Conservation (phyloP, 2,888 invertebrate species). For the Alloscopus bannaensis region DNA sequence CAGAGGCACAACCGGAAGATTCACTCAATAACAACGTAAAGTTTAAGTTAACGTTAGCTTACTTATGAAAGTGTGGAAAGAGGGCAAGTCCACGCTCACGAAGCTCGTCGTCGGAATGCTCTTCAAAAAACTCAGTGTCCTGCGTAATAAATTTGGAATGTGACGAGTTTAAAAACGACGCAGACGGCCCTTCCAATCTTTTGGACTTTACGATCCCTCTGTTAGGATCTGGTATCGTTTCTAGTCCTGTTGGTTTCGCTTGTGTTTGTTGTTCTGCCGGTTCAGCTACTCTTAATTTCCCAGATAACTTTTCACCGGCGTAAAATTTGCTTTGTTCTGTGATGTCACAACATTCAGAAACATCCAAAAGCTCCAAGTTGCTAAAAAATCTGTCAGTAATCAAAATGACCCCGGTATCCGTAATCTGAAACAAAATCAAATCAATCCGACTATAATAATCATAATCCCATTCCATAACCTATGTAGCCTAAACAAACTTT, state of each 20-base stretch:
- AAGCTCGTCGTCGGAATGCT: conserved; percentile 44
- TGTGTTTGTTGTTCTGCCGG: conserved; percentile 15
- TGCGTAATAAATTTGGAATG: conserved; percentile 32
- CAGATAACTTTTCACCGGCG: conserved; percentile 64
- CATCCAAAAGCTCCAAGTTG: conserved; percentile 55
- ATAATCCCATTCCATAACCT: no score
- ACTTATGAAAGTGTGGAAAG: no score
- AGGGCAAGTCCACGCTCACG: conserved; percentile 20
- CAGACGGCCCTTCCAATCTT: not conserved
- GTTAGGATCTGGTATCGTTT: not conserved
- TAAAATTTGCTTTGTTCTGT: conserved; percentile 69
- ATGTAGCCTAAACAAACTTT: no score
- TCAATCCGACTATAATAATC: no score
- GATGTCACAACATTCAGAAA: conserved; percentile 60
- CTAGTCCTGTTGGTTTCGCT: conserved; percentile 2
- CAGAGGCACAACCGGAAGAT: no score
- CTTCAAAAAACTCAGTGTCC: conserved; percentile 54
- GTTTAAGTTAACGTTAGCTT: no score
- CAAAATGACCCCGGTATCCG: conserved; percentile 66
- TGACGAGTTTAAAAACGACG: conserved; percentile 2
- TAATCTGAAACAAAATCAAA: conserved; percentile 52
- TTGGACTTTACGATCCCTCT: conserved; percentile 32
- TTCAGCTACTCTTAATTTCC: conserved; percentile 36
- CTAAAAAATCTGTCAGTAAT: conserved; percentile 63
- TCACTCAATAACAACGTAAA: no score